Percentiles rank a stretch among this genome's conserved stretches.
Conservation (phyloP, 1,140 invertebrate genomes). For the Nymphalis io region DNA sequence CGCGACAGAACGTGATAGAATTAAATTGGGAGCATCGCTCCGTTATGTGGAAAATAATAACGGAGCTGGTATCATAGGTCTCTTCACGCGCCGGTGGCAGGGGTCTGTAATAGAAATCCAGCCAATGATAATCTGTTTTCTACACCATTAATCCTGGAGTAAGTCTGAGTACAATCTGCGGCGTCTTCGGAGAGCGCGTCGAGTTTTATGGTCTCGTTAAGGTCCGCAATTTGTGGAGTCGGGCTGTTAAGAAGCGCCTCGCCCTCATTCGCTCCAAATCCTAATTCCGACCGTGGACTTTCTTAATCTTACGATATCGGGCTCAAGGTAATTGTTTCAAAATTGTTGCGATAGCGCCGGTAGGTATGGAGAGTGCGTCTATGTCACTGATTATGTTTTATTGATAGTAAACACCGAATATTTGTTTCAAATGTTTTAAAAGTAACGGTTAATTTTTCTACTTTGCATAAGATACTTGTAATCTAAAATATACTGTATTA, state of each 20-base stretch:
- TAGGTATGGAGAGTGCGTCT: slow-evolving; percentile 32
- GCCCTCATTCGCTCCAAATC: slow-evolving; percentile 66
- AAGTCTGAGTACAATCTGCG: slow-evolving; percentile 78
- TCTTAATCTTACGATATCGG: slow-evolving; percentile 78
- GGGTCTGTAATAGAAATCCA: slow-evolving; percentile 77
- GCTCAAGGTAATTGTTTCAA: slow-evolving; percentile 79
- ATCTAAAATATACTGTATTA: too few species aligned
- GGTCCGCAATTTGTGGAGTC: slow-evolving; percentile 79
- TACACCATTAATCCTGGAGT: slow-evolving; percentile 79
- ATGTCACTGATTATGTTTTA: slow-evolving; percentile 10
- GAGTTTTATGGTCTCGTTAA: slow-evolving; percentile 80
- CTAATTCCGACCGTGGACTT: slow-evolving; percentile 76
- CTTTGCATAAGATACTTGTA: too few species aligned
- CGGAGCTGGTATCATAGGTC: slow-evolving; percentile 64
- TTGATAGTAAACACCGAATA: background rate
- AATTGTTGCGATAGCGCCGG: slow-evolving; percentile 55
- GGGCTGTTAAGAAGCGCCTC: slow-evolving; percentile 67
- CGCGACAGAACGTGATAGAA: slow-evolving; percentile 77
- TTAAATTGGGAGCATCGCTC: slow-evolving; percentile 75
- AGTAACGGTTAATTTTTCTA: background rate
- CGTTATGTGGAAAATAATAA: slow-evolving; percentile 80
- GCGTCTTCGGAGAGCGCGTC: slow-evolving; percentile 70
- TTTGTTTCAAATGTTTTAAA: slow-evolving; percentile 4
- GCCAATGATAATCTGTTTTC: slow-evolving; percentile 81
- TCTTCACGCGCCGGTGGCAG: slow-evolving; percentile 77